A percentile compares a stretch with the other conserved stretches of the same genome.
Evolutionary conservation across 1,140 invertebrate genomes (phyloP).

Genomic region (Amphibalanus amphitrite): DNA sequence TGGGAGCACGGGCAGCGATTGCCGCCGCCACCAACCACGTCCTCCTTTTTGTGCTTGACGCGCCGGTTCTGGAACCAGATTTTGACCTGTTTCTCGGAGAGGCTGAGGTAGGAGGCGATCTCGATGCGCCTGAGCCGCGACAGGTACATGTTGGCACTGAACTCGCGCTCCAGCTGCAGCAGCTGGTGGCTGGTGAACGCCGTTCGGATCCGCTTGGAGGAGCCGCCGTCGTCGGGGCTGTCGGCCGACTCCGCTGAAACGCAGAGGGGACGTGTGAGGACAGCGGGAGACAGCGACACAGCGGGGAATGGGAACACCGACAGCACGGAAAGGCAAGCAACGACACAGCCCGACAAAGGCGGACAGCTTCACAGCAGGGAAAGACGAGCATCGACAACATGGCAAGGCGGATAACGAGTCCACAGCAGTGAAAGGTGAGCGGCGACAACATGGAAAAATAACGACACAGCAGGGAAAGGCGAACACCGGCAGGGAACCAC

Average conservation of each 20-base stretch:
- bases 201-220: conserved; percentile 34
- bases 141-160: conserved; percentile 38
- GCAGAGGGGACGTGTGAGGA: no score
- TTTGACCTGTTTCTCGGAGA: conserved; percentile 73
- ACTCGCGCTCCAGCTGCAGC: conserved; percentile 37
- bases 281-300: no score
- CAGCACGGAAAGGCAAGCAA: no score
- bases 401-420: no score
- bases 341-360: no score
- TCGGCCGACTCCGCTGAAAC: neutral
- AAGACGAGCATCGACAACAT: no score
- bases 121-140: conserved; percentile 37
- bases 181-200: conserved; percentile 40
- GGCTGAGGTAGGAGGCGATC: conserved; percentile 38
- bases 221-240: neutral
- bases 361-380: no score
- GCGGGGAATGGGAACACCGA: no score
- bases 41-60: conserved; percentile 81
- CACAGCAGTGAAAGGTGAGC: no score
- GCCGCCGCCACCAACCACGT: conserved; percentile 26
- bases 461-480: no score
- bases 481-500: no score
- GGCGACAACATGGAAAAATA: no score
- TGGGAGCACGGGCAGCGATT: conserved; percentile 33
- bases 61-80: conserved; percentile 75